phyloP scores from a whole-genome alignment of 2,797 vertebrate genomes.

The Clarias pachynema region DNA sequence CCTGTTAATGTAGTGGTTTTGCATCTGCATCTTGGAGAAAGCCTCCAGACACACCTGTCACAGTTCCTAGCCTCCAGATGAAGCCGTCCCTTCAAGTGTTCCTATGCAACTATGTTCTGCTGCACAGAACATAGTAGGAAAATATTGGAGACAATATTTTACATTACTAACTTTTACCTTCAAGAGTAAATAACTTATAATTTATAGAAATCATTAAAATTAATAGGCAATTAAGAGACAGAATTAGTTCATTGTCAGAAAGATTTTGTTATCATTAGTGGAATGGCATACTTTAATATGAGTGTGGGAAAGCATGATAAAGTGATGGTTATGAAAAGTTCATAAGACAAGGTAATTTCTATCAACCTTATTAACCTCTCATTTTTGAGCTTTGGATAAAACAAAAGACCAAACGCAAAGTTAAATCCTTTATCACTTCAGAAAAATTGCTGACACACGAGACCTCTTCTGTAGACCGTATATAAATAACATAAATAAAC shows the following conservation, averaged over 20 bases:
- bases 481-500: not conserved
- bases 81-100: not conserved
- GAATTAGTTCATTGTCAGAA: not conserved
- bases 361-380: not conserved
- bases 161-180: not conserved
- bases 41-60: not conserved
- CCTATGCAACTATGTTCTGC: not conserved
- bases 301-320: not conserved
- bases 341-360: not conserved
- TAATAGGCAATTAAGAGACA: not conserved
- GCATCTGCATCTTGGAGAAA: not conserved
- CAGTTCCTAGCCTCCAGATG: slow-evolving; percentile 7
- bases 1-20: slow-evolving; percentile 1
- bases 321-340: not conserved
- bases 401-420: no score
- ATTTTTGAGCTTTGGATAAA: not conserved
- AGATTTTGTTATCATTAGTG: not conserved
- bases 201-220: not conserved
- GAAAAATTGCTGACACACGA: not conserved
- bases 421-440: no score
- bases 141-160: not conserved
- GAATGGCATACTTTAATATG: not conserved
- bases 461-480: not conserved
- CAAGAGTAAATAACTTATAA: not conserved
- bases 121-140: not conserved